Conservation (phyloP, 64 coral and sea anemone species). For the Pachyseris speciosa region DNA sequence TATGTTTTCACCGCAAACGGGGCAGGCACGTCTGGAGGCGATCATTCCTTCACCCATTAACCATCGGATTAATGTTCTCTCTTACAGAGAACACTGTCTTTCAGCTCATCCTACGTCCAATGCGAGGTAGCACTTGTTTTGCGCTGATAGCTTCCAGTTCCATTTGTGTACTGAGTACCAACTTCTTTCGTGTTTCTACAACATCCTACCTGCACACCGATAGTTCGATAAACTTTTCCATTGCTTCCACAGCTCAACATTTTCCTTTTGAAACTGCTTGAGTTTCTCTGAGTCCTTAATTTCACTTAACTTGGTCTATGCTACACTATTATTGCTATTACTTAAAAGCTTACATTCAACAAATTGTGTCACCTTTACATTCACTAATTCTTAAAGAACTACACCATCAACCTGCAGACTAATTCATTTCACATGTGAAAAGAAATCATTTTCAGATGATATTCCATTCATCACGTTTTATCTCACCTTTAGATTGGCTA, state of each 20-base stretch:
- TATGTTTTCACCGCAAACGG: neutral
- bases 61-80: slow-evolving; percentile 16
- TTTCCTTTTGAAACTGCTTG: no score
- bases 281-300: no score
- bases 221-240: neutral
- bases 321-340: no score
- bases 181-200: neutral
- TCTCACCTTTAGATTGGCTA: no score
- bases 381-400: no score
- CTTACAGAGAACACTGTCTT: slow-evolving; percentile 12
- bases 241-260: neutral
- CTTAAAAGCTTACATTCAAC: no score
- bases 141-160: slow-evolving; percentile 21
- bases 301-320: no score
- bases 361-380: no score
- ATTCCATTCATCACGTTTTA: no score
- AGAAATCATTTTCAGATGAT: no score
- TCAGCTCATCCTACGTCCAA: slow-evolving; percentile 15
- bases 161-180: neutral
- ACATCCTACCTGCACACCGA: neutral
- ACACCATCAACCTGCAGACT: no score
- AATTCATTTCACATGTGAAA: no score
- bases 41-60: slow-evolving; percentile 9
- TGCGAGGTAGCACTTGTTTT: slow-evolving; percentile 19
- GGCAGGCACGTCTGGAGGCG: slow-evolving; percentile 1